These are phyloP conservation scores for Cinara cedri DNA, from an alignment of 2,888 invertebrate species.

Conservation along the genomic window DNA sequence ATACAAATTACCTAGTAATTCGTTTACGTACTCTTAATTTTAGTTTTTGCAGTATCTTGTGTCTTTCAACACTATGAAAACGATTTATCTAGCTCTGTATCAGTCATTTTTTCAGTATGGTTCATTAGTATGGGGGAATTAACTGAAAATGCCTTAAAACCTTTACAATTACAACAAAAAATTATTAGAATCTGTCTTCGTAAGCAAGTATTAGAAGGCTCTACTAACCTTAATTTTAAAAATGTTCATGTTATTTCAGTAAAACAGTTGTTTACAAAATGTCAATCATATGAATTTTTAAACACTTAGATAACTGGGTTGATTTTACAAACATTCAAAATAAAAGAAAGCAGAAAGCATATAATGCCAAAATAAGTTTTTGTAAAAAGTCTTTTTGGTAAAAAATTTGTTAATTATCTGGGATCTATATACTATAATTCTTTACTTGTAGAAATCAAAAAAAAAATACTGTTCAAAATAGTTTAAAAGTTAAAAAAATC, in stretches of 20 bases:
- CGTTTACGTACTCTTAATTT: too few relatives aligned
- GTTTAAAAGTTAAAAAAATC: background rate
- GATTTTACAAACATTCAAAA: too few relatives aligned
- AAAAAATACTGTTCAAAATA: too few relatives aligned
- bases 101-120: constrained; percentile 12
- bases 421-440: background rate
- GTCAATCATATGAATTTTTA: background rate
- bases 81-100: background rate
- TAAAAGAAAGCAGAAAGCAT: background rate
- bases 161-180: background rate
- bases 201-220: background rate
- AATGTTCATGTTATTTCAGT: too few relatives aligned
- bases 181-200: background rate
- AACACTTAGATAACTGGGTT: background rate
- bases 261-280: background rate
- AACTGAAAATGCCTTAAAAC: background rate
- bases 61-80: background rate
- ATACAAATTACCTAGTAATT: too few relatives aligned
- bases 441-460: background rate
- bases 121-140: background rate
- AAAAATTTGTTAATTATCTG: background rate
- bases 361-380: background rate
- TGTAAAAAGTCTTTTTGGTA: background rate
- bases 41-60: too few relatives aligned
- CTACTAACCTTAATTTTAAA: constrained; percentile 2